These are phyloP conservation scores for Malthinus flaveolus DNA, from an alignment of 2,888 invertebrate genomes.

Conservation along the genomic window DNA sequence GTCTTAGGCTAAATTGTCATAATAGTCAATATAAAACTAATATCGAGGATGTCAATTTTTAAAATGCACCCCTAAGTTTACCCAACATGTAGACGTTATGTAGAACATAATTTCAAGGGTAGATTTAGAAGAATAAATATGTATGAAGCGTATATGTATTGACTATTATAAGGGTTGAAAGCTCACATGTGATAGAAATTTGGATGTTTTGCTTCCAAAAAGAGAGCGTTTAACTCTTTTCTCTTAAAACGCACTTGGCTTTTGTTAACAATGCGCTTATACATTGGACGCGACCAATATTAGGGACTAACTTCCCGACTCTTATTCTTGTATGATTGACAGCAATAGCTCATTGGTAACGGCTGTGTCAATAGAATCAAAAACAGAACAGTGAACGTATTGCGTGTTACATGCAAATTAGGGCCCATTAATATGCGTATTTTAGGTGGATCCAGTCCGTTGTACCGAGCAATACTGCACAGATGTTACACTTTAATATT, in stretches of 20 bases:
- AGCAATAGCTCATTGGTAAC: constrained; percentile 39
- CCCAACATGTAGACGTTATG: constrained; percentile 34
- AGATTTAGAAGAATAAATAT: constrained; percentile 38
- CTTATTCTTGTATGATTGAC: constrained; percentile 45
- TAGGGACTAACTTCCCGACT: constrained; percentile 9
- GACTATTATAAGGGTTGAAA: constrained; percentile 34
- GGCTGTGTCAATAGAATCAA: constrained; percentile 52
- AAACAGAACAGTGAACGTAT: constrained; percentile 38
- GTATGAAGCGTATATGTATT: constrained; percentile 35
- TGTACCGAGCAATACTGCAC: constrained; percentile 44
- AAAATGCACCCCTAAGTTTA: constrained; percentile 27
- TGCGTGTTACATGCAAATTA: constrained; percentile 56
- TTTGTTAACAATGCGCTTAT: not conserved
- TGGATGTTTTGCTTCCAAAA: constrained; percentile 14
- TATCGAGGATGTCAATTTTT: constrained; percentile 1
- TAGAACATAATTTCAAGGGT: constrained; percentile 36
- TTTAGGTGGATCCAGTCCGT: constrained; percentile 49
- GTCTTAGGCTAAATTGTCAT: too few species aligned
- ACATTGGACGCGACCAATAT: too few species aligned
- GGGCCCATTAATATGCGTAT: constrained; percentile 53
- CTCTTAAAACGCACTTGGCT: not conserved
- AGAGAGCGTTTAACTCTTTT: not conserved
- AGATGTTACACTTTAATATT: constrained; percentile 45
- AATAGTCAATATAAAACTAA: too few species aligned
- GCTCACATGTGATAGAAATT: constrained; percentile 24